These are phyloP conservation scores for Catalaphyllia jardinei DNA, from an alignment of 64 coral and sea anemone genomes.

Conservation along the genomic window DNA sequence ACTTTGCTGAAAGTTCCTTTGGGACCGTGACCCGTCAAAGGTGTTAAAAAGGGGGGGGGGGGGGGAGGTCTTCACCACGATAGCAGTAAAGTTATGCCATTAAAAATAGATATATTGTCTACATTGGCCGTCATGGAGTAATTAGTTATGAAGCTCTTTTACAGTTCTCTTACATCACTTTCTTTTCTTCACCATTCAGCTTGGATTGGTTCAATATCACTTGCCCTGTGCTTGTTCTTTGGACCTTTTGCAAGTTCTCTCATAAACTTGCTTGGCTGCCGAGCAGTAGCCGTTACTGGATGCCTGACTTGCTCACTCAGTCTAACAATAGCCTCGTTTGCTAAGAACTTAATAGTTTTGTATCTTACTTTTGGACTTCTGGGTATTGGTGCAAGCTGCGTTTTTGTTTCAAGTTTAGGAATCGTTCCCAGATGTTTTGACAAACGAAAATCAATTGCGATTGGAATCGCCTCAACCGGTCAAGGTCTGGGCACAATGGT, in stretches of 20 bases:
- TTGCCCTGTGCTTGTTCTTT: constrained; percentile 5
- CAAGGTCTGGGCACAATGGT: constrained; percentile 45
- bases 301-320: constrained; percentile 31
- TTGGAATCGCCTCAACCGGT: constrained; percentile 50
- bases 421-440: constrained; percentile 34
- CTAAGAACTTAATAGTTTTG: neutral
- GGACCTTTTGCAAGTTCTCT: constrained; percentile 29
- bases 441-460: constrained; percentile 33
- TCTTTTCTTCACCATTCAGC: constrained; percentile 17
- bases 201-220: constrained; percentile 51
- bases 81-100: too few species aligned
- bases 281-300: constrained; percentile 16
- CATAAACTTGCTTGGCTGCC: constrained; percentile 43
- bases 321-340: constrained; percentile 17
- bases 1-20: too few species aligned
- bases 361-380: constrained; percentile 23
- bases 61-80: too few species aligned
- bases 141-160: too few species aligned
- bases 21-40: too few species aligned
- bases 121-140: too few species aligned
- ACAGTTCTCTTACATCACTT: neutral
- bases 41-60: too few species aligned
- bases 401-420: constrained; percentile 30
- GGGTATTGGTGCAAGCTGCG: constrained; percentile 23
- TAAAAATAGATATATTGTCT: too few species aligned